Evolutionary conservation across 2,113 vertebrate species (phyloP), one percentile per base, ranked within the genome.

Genomic region (Odontesthes bonariensis): DNA sequence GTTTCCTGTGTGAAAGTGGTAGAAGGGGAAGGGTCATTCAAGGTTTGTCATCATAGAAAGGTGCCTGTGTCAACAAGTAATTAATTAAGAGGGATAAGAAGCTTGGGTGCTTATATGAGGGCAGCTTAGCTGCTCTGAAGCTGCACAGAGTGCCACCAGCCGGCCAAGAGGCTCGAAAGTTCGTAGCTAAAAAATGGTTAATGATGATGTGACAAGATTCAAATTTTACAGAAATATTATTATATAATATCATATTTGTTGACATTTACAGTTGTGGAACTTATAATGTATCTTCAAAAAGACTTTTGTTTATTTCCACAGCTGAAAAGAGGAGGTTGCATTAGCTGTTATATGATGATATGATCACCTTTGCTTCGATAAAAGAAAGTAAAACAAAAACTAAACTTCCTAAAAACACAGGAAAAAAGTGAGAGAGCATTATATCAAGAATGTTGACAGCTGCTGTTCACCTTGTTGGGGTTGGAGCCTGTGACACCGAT

Each of bases 401-500:
- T n/a, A n/a, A n/a, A n/a, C n/a, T n/a, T n/a, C n/a, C 27, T 53
- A 44, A 44, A 44, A 14, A 44, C 12, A 44, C 1, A 3, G 58
- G 10, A 38, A 2, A 6, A 57, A 12, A 23, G 5, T 7, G 31
- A 42, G 20, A 27, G 14, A 53, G 53, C 46, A 31, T 55, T 62
- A 12, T 17, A 20, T 54, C 46, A 33, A 27, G 6, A 49, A 10
- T 0, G 44, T 8, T 35, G 40, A 51, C 44, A 27, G 58, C 22
- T 49, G 64, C 38, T 16, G 47, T 20, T 76, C 55, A 98, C 98
- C 96, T 99, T 99, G 89, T 99, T 99, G 76, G 98, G 98, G 89
- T 99, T 99, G 71, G 97, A 99, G 63, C 98, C 98, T 20, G 97
- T 97, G 84, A 99, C 97, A 22, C 97, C 98, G 70, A 99, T 99